phyloP scores from a whole-genome alignment of 2,797 vertebrate species.

The Lemur catta region DNA sequence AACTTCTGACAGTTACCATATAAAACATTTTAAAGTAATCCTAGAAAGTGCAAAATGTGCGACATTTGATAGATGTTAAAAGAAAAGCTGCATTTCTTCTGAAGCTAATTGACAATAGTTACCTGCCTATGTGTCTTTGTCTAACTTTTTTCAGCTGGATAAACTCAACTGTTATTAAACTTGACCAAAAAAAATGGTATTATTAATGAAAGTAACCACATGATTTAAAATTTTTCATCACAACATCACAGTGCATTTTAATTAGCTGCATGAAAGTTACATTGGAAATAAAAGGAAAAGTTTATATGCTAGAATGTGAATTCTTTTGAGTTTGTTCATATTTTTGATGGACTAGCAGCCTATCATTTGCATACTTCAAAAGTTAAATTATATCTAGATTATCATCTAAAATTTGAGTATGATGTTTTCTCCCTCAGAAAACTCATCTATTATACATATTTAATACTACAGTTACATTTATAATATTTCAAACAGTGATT shows the following conservation, averaged over 20 bases:
- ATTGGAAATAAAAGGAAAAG: constrained; percentile 57
- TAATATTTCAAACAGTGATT: neutral
- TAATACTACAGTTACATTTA: neutral
- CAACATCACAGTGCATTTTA: constrained; percentile 73
- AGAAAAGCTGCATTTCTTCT: constrained; percentile 72
- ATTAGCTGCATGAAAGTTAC: constrained; percentile 77
- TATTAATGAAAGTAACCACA: constrained; percentile 82
- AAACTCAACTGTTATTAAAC: constrained; percentile 80
- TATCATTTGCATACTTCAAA: constrained; percentile 65
- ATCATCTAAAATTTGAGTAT: constrained; percentile 11
- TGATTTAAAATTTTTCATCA: constrained; percentile 76
- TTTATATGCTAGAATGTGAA: neutral
- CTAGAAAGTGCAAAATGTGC: constrained; percentile 67
- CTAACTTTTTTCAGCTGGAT: constrained; percentile 82
- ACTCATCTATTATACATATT: neutral
- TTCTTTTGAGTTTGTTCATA: constrained; percentile 47
- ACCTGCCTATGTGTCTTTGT: constrained; percentile 79
- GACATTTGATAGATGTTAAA: constrained; percentile 76
- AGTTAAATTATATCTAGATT: constrained; percentile 60
- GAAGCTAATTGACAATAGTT: constrained; percentile 79
- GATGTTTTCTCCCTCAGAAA: neutral
- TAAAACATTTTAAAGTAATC: constrained; percentile 69
- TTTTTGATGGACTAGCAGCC: constrained; percentile 36
- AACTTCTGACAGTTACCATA: constrained; percentile 61
- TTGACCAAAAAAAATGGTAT: constrained; percentile 77